Base-by-base conservation (phyloP, 2,113 vertebrate genomes). In the Myiagra hebetior region DNA sequence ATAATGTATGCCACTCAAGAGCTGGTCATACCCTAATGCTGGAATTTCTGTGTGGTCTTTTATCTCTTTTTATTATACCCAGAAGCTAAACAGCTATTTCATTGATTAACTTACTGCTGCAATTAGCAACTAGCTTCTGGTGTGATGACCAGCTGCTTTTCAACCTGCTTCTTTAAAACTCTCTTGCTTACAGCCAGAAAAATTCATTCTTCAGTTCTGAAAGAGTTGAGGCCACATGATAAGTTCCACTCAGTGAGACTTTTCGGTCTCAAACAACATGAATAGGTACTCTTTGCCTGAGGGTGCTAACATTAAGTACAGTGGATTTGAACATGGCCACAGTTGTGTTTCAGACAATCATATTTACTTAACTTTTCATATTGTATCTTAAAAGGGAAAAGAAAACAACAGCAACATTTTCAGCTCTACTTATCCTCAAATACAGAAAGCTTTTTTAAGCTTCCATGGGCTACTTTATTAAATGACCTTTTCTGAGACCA, bases 41-140 rank as follows among this genome's bases (percentile, higher is more conserved):
- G 59, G 44, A 82, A 89, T 64, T 92, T 76, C 44, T 75, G 41
- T 95, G 35, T 91, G 83, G 75, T 91, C 49, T 95, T 97, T 96
- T 88, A 94, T 96, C 73, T 94, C 76, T 85, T 93, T 95, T 97
- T 95, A 93, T 92, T 96, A 85, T 41, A 88, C 31, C 85, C 52
- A 50, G 89, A 94, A 97, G 89, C 84, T 87, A 95, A 96, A 92
- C 28, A 77, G 69, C 75, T 91, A 86, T 87, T 95, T 97, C 87
- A 97, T 80, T 97, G 96, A 97, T 96, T 96, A 97, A 97, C 80
- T 95, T 82, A 96, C 93, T 91, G 70, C 64, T 85, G 19, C 93
- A 96, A 97, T 96, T 97, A 97, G 84, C 65, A 94, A 75, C 47
- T 69, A 91, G 78, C 67, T 97, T 88, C 82, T 97, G 74, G 83